A percentile compares a stretch with the other conserved stretches of the same genome.
Evolutionary conservation across 53 echinoderm and acorn worm species (phyloP).

Genomic region (Paracentrotus lividus): DNA sequence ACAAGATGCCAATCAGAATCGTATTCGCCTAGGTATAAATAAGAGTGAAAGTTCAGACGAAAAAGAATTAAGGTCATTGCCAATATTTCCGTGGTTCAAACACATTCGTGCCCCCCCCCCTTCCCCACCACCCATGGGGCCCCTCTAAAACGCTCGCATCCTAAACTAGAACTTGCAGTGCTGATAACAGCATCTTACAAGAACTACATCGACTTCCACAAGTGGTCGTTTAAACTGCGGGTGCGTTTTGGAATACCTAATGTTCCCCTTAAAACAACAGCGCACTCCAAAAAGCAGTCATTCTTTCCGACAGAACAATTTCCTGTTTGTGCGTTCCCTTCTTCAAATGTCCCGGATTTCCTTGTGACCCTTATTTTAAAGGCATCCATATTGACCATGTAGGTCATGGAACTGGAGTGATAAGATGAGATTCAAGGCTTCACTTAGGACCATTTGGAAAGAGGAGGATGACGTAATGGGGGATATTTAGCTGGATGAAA

Average conservation of each 20-base stretch:
- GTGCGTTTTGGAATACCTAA: slow-evolving; percentile 3
- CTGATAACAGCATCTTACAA: not conserved
- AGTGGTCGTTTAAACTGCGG: not conserved
- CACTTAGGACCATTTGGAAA: too few species aligned
- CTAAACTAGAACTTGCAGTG: not conserved
- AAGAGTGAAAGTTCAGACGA: too few species aligned
- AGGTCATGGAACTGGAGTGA: not conserved
- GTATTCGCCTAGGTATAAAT: too few species aligned
- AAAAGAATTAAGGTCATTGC: too few species aligned
- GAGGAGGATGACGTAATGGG: not conserved
- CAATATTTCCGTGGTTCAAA: too few species aligned
- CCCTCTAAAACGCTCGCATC: not conserved
- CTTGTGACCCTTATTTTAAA: too few species aligned
- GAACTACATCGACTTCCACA: not conserved
- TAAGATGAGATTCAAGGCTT: not conserved
- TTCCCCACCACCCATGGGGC: not conserved
- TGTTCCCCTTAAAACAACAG: slow-evolving; percentile 51
- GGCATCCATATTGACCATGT: not conserved
- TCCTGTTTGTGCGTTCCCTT: not conserved
- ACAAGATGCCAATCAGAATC: too few species aligned
- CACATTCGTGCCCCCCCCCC: not conserved
- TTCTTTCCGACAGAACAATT: slow-evolving; percentile 22
- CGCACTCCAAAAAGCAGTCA: not conserved
- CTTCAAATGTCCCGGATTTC: not conserved
- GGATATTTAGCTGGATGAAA: not conserved